Percentiles rank a stretch among this genome's conserved stretches.
Conservation (phyloP, 2,113 vertebrate genomes). For the Ptychochromis oligacanthus region DNA sequence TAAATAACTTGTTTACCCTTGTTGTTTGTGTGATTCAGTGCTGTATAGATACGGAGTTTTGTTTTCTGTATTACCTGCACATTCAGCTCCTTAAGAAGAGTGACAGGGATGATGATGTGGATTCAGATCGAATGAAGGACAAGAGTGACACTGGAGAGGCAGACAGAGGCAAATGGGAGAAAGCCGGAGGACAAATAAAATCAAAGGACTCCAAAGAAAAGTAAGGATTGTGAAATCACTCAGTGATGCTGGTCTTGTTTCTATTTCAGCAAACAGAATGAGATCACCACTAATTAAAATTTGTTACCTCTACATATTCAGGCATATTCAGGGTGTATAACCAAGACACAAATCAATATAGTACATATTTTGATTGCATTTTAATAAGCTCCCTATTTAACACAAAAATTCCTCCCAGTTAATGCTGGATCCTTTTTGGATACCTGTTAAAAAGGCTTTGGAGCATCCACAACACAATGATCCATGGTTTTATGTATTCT, state of each 20-base stretch:
- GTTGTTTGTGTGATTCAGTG: neutral
- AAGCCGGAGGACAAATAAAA: conserved; percentile 79
- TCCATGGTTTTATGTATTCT: neutral
- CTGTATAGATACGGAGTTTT: neutral
- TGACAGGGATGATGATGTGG: conserved; percentile 89
- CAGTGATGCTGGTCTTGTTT: neutral
- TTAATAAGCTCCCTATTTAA: no score
- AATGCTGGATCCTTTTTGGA: no score
- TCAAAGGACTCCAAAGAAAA: conserved; percentile 86
- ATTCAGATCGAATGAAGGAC: conserved; percentile 86
- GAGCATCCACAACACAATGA: neutral
- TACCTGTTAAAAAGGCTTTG: no score
- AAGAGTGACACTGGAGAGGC: conserved; percentile 84
- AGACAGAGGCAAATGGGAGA: conserved; percentile 87
- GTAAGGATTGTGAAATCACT: conserved; percentile 76
- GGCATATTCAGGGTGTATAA: neutral
- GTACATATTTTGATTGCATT: neutral
- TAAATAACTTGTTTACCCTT: neutral
- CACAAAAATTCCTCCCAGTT: no score
- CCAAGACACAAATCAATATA: neutral
- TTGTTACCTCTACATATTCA: neutral
- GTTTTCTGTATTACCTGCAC: neutral
- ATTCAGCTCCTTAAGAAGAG: conserved; percentile 94
- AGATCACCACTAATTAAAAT: neutral
- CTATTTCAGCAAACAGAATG: neutral